Base-by-base conservation (phyloP, 2,797 vertebrate species). In the Acipenser transmontanus region DNA sequence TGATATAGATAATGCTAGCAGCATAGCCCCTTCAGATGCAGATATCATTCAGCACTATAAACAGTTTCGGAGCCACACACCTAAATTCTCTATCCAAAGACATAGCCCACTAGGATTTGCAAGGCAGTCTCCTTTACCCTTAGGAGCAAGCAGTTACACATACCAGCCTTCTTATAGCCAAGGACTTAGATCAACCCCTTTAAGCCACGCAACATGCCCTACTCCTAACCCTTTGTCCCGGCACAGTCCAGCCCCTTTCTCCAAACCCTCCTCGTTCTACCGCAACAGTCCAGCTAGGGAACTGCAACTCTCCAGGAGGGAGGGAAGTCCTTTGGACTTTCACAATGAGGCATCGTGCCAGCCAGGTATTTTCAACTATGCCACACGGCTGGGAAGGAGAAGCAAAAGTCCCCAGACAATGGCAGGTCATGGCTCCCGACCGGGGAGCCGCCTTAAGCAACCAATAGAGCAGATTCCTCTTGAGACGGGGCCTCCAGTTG, bases 31-130 rank as follows among this genome's bases (percentile, higher is more conserved):
- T 0, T 99, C 97, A 0, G 97, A 99, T 0, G 97, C 97, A 0
- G 97, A 99, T 80, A 95, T 99, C 75, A 90, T 98, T 73, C 97
- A 99, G 74, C 97, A 99, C 80, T 99, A 99, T 82, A 95, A 94
- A 72, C 97, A 98, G 77, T 99, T 98, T 82, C 92, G 96, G 20
- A 98, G 95, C 81, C 97, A 97, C 84, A 94, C 96, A 0, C 95
- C 96, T 65, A 97, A 97, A 78, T 98, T 99, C 77, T 97, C 95
- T 71, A 95, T 99, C 77, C 97, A 98, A 88, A 91, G 97, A 70
- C 97, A 97, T 84, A 98, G 95, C 76, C 97, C 97, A 0, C 85
- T 99, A 67, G 96, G 96, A 63, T 98, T 98, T 0, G 96, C 97
- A 0, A 85, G 96, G 12, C 96, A 98, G 82, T 97, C 97, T 0